Evolutionary conservation across 1,140 invertebrate species (phyloP), one percentile per base, ranked within the genome.

Genomic region (Maconellicoccus hirsutus): DNA sequence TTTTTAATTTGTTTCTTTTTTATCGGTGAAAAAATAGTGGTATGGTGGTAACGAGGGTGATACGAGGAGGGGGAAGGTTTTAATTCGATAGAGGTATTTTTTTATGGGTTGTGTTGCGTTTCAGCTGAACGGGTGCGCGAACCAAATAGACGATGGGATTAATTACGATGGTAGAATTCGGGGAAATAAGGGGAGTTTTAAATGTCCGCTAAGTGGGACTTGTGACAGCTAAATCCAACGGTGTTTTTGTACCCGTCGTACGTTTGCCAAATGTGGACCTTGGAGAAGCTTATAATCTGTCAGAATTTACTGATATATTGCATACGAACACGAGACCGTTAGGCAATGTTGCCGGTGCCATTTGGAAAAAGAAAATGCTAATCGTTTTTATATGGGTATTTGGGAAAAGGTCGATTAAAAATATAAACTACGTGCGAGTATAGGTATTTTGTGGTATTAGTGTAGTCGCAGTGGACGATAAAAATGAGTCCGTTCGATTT

Each of bases 161-260:
- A 39, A 25, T 23, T 33, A 26, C 27, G 23, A 59, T 70, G 33
- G 14, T 19, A 52, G 16, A 52, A 2, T 52, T 2, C 42, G n/a
- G 16, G 42, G 42, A 16, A 16, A 4, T 52, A 52, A 16, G 38
- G 70, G 70, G 42, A 63, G 70, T 61, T 72, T 72, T 70, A 71
- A 70, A 71, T 72, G 59, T 70, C 38, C 42, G 21, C 59, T 33
- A 72, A 66, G 61, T 66, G 61, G 61, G 21, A 6, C 61, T 25
- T 66, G 61, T 66, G 61, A 66, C 61, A 66, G 25, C 61, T 66
- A 66, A 66, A 66, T 66, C 61, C 61, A n/a, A 26, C 61, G 61
- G 61, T 25, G 14, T 22, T 25, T 22, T 66, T 25, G 61, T 23
- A 14, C 42, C 6, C 42, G 42, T 12, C 3, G 29, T 66, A 66